Evolutionary conservation across 2,888 invertebrate genomes (phyloP).

Genomic region (Formica aserva): DNA sequence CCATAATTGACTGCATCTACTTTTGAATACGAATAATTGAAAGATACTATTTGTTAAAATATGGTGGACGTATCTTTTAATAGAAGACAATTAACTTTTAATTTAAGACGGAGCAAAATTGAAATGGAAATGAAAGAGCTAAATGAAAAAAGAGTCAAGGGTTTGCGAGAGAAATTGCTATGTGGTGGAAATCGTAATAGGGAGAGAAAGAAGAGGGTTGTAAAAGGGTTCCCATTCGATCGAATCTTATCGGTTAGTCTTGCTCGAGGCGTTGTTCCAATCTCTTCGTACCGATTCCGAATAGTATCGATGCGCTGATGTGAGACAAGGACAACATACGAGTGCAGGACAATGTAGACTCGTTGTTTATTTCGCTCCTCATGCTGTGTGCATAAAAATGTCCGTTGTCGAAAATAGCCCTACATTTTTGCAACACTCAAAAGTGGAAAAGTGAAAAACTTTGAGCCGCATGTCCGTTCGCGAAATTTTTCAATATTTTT

Average conservation of each 20-base stretch:
- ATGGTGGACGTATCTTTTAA: neutral
- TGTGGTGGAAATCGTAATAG: neutral
- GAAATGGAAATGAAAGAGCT: neutral
- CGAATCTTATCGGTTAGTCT: slow-evolving; percentile 37
- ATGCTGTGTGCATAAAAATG: slow-evolving; percentile 17
- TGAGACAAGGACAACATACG: neutral
- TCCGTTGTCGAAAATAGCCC: slow-evolving; percentile 7
- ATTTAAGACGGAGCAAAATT: neutral
- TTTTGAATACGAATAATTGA: slow-evolving; percentile 1
- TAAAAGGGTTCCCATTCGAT: slow-evolving; percentile 27
- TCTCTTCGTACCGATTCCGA: slow-evolving; percentile 10
- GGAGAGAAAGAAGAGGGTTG: neutral
- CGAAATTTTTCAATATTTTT: slow-evolving; percentile 35
- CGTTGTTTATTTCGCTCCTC: slow-evolving; percentile 30
- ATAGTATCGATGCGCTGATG: neutral
- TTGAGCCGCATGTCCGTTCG: neutral
- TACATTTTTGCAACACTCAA: too few species aligned
- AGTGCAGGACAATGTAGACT: neutral
- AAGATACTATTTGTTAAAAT: neutral
- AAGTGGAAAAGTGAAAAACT: neutral
- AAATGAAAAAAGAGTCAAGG: slow-evolving; percentile 5
- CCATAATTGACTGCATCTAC: neutral
- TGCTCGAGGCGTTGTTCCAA: slow-evolving; percentile 3
- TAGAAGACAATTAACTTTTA: neutral
- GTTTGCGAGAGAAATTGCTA: neutral